phyloP scores from a whole-genome alignment of 1,140 invertebrate species.

The Drosophila nannoptera region DNA sequence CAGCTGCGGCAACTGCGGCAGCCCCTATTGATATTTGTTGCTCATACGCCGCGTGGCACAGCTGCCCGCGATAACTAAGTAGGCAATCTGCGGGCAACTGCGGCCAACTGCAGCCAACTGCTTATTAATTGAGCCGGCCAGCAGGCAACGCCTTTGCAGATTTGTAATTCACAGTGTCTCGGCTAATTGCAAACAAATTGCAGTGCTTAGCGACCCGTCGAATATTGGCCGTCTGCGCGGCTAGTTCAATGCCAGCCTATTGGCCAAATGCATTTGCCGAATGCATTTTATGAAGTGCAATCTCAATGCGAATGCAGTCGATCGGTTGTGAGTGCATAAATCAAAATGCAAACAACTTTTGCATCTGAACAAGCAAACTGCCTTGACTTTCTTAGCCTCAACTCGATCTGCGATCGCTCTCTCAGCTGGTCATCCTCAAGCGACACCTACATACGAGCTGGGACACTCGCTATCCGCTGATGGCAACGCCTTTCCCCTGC shows the following conservation, averaged over 20 bases:
- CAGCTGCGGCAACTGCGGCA: slow-evolving; percentile 32
- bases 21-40: slow-evolving; percentile 24
- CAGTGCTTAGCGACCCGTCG: slow-evolving; percentile 34
- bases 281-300: slow-evolving; percentile 30
- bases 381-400: slow-evolving; percentile 62
- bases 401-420: neutral
- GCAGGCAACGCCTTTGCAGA: slow-evolving; percentile 51
- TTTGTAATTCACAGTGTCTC: slow-evolving; percentile 47
- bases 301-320: slow-evolving; percentile 53
- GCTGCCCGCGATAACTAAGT: slow-evolving; percentile 44
- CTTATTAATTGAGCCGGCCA: slow-evolving; percentile 55
- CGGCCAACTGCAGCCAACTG: slow-evolving; percentile 52
- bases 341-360: slow-evolving; percentile 62
- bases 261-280: slow-evolving; percentile 36
- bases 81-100: slow-evolving; percentile 48
- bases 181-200: slow-evolving; percentile 67
- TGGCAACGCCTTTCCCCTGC: slow-evolving; percentile 47
- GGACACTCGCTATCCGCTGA: slow-evolving; percentile 5
- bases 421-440: slow-evolving; percentile 33
- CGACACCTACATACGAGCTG: slow-evolving; percentile 33
- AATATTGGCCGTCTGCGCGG: slow-evolving; percentile 14
- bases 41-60: slow-evolving; percentile 14
- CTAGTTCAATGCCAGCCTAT: slow-evolving; percentile 57
- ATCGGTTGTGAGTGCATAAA: slow-evolving; percentile 57
- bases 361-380: slow-evolving; percentile 53